phyloP scores from a whole-genome alignment of 2,113 vertebrate genomes.

The Malurus alboscapulatus region DNA sequence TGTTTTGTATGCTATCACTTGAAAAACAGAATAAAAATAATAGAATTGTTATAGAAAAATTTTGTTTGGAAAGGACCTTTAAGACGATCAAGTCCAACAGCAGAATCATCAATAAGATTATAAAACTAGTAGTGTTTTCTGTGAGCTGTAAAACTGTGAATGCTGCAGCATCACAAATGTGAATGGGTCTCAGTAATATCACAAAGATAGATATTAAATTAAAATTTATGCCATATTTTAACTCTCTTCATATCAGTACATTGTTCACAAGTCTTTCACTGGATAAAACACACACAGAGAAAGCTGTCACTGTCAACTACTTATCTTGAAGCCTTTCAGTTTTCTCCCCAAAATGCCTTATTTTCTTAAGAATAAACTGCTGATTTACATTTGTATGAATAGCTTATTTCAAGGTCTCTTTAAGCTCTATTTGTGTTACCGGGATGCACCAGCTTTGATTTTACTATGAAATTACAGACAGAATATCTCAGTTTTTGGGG shows the following conservation, averaged over 20 bases:
- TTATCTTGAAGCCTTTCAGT: neutral
- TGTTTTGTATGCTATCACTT: neutral
- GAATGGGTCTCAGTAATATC: neutral
- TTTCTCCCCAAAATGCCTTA: neutral
- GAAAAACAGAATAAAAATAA: neutral
- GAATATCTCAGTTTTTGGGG: neutral
- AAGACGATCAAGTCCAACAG: neutral
- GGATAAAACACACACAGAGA: neutral
- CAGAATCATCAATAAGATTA: neutral
- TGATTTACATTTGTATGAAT: constrained; percentile 30
- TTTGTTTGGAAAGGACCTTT: neutral
- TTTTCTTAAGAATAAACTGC: constrained; percentile 27
- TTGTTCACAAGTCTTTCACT: neutral
- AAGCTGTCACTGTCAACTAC: neutral
- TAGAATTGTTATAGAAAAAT: neutral
- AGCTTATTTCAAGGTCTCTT: constrained; percentile 18
- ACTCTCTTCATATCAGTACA: neutral
- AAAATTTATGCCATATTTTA: neutral
- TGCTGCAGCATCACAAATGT: neutral
- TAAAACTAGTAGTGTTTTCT: neutral
- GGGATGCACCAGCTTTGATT: constrained; percentile 10
- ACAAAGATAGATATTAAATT: neutral
- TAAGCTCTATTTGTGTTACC: constrained; percentile 12
- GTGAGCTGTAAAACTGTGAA: neutral
- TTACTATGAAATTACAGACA: neutral